Conservation (phyloP, 2,797 vertebrate genomes). For the Margarornis squamiger region DNA sequence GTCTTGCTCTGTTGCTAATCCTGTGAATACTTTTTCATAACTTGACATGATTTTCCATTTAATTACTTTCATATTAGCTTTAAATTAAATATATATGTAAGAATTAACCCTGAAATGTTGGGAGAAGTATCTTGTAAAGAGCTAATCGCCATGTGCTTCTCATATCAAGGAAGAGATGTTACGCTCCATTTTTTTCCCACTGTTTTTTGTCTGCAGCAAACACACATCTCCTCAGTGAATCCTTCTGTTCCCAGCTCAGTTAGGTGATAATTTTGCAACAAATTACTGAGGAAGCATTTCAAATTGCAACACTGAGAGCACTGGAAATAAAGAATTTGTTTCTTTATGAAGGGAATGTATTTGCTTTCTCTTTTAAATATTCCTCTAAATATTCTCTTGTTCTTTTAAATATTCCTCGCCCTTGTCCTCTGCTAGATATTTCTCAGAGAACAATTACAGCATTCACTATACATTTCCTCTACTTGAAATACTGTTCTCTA, state of each 20-base stretch:
- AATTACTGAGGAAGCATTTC: background rate
- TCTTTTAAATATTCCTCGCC: background rate
- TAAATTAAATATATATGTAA: background rate
- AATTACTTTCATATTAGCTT: background rate
- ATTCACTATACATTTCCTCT: background rate
- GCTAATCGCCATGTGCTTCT: background rate
- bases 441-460: background rate
- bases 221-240: accelerated
- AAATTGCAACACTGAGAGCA: background rate
- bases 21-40: background rate
- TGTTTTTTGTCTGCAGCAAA: background rate
- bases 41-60: background rate
- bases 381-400: background rate
- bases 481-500: background rate
- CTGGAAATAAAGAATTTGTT: background rate
- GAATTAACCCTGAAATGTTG: background rate
- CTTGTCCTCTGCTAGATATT: background rate
- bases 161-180: background rate
- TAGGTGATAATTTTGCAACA: background rate
- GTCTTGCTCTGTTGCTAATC: background rate
- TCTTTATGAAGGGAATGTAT: background rate
- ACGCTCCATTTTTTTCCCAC: background rate
- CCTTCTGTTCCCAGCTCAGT: background rate
- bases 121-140: background rate
- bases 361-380: background rate